These are phyloP conservation scores for Callimorpha dominula DNA, from an alignment of 2,888 invertebrate genomes.

Conservation along the genomic window DNA sequence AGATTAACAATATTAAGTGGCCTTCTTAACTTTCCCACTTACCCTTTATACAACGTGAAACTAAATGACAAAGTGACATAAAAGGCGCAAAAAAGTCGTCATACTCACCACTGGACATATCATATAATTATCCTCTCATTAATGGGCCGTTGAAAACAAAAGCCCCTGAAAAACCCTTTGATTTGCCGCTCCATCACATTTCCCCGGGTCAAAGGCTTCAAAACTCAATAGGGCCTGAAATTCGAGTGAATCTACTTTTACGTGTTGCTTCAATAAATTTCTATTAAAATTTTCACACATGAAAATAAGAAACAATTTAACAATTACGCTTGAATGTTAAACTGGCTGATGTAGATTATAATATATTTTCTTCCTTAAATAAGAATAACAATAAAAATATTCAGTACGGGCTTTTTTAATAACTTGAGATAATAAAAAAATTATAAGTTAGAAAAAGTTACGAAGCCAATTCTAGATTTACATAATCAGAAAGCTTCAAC, in stretches of 20 bases:
- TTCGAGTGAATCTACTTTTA: constrained; percentile 63
- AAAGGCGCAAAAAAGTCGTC: constrained; percentile 36
- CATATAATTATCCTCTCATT: constrained; percentile 72
- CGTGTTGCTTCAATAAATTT: constrained; percentile 53
- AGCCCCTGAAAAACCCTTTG: constrained; percentile 81
- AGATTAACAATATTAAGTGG: not conserved
- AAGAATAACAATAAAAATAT: too few species aligned
- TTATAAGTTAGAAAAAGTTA: too few species aligned
- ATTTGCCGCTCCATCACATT: constrained; percentile 83
- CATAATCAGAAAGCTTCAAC: too few species aligned
- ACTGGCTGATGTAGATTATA: not conserved
- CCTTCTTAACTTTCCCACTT: not conserved
- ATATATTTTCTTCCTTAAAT: too few species aligned
- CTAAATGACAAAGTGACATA: constrained; percentile 33
- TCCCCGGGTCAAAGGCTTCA: constrained; percentile 75
- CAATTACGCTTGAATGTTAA: not conserved
- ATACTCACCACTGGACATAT: constrained; percentile 62
- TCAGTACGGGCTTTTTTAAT: too few species aligned
- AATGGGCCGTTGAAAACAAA: constrained; percentile 72
- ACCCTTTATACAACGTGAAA: not conserved
- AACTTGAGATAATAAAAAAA: too few species aligned
- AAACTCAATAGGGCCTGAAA: constrained; percentile 78
- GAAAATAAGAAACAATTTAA: constrained; percentile 25
- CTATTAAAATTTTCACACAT: constrained; percentile 43
- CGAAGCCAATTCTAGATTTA: too few species aligned